These are phyloP conservation scores for Emmelina monodactyla DNA, from an alignment of 2,888 invertebrate genomes.

Conservation along the genomic window DNA sequence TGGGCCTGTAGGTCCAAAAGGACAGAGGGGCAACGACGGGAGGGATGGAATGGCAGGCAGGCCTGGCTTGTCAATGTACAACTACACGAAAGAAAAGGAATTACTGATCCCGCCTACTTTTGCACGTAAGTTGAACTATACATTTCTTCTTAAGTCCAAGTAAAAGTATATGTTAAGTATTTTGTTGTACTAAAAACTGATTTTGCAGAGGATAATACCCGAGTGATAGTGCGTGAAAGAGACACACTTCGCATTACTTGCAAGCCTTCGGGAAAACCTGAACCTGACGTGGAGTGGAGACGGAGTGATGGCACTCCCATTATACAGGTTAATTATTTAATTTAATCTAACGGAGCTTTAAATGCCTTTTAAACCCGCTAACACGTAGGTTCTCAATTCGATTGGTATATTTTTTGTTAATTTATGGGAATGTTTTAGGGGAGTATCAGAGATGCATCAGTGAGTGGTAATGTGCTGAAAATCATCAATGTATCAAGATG, in stretches of 20 bases:
- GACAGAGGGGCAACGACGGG: conserved; percentile 77
- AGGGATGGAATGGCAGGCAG: conserved; percentile 78
- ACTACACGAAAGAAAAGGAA: conserved; percentile 71
- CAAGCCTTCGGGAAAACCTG: conserved; percentile 79
- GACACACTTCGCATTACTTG: conserved; percentile 85
- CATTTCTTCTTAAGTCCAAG: neutral
- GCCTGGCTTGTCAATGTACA: conserved; percentile 83
- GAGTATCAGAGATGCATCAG: conserved; percentile 75
- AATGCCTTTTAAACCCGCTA: too few species aligned
- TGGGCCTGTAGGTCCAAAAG: conserved; percentile 72
- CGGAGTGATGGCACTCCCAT: conserved; percentile 64
- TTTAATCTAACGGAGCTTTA: too few species aligned
- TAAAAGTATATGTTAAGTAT: neutral
- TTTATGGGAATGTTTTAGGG: too few species aligned
- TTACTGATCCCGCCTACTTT: conserved; percentile 88
- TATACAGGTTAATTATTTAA: conserved; percentile 44
- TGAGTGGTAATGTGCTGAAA: conserved; percentile 79
- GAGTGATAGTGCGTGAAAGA: conserved; percentile 80
- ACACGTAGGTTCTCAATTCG: too few species aligned
- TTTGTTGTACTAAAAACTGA: neutral
- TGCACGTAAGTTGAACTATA: conserved; percentile 44
- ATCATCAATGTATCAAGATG: conserved; percentile 72
- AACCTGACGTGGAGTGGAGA: conserved; percentile 82
- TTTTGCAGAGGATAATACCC: conserved; percentile 53
- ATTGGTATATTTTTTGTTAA: too few species aligned